phyloP scores from a whole-genome alignment of 2,888 invertebrate genomes.

The Cactoblastis cactorum region DNA sequence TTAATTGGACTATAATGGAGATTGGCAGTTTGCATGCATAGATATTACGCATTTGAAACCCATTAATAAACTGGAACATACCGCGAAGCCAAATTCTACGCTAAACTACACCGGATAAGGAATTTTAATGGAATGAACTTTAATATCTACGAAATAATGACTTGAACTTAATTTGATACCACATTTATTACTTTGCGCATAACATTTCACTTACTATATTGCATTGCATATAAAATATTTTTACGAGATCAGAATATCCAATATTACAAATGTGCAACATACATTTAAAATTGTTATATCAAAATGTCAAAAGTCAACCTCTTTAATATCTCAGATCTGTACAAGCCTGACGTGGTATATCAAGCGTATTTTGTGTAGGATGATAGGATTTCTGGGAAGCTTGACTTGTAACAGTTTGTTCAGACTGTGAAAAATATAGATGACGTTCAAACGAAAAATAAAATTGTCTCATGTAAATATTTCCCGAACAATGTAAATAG shows the following conservation, averaged over 20 bases:
- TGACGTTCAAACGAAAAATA: no score
- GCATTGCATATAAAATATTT: background rate
- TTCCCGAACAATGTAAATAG: no score
- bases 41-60: slow-evolving; percentile 5
- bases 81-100: background rate
- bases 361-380: no score
- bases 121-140: background rate
- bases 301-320: no score
- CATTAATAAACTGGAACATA: slow-evolving; percentile 4
- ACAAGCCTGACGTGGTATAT: no score
- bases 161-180: background rate
- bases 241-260: background rate
- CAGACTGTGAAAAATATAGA: no score
- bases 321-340: no score
- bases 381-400: no score
- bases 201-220: background rate
- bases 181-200: no score
- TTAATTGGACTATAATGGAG: background rate
- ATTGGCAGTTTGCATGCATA: slow-evolving; percentile 3
- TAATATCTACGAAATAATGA: background rate
- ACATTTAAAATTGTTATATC: no score
- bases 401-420: no score
- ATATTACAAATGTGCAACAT: background rate
- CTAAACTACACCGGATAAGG: background rate
- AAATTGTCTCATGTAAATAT: no score